Conservation (phyloP, 2,888 invertebrate genomes). For the Leptopilina syphax region DNA sequence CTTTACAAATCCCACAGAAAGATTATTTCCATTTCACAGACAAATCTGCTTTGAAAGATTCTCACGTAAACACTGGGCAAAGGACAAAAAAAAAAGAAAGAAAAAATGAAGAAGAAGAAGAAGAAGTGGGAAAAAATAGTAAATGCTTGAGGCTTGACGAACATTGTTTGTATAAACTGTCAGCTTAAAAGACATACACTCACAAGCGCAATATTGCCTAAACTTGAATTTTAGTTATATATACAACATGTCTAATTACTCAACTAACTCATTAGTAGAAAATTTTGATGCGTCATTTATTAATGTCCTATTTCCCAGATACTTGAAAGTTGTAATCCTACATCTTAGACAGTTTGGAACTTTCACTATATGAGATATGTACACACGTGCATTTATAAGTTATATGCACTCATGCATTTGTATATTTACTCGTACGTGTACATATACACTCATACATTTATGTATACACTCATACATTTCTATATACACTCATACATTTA, state of each 20-base stretch:
- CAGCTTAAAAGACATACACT: constrained; percentile 1
- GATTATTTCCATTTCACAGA: constrained; percentile 15
- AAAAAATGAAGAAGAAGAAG: background rate
- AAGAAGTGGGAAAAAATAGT: background rate
- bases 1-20: constrained; percentile 2
- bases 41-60: constrained; percentile 32
- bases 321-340: background rate
- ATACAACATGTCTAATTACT: background rate
- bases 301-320: background rate
- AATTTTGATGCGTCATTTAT: constrained; percentile 4
- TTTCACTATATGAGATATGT: background rate
- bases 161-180: constrained; percentile 13
- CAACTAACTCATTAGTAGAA: background rate
- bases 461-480: too few relatives aligned
- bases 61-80: background rate
- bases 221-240: background rate
- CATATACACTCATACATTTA: too few relatives aligned
- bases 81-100: background rate
- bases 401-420: too few relatives aligned
- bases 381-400: too few relatives aligned
- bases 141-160: constrained; percentile 33
- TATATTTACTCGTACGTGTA: too few relatives aligned
- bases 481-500: too few relatives aligned
- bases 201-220: background rate
- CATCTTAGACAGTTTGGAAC: constrained; percentile 9